Percentiles rank a stretch among this genome's conserved stretches.
These are phyloP conservation scores for Mastacembelus armatus DNA, from an alignment of 2,797 vertebrate genomes.

Conservation along the genomic window DNA sequence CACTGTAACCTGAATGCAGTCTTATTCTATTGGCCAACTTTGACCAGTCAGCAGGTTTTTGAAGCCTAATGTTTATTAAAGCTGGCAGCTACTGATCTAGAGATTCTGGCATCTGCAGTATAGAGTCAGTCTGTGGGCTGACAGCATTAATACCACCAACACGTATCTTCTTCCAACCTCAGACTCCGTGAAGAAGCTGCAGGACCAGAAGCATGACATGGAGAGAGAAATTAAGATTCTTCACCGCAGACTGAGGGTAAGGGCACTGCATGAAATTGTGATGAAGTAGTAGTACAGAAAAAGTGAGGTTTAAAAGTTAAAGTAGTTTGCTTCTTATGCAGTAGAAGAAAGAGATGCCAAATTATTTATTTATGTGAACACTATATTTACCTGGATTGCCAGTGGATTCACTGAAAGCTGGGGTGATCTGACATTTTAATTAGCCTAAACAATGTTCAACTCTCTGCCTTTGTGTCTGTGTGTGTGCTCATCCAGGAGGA, in stretches of 20 bases:
- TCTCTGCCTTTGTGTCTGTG: neutral
- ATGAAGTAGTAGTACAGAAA: too few species aligned
- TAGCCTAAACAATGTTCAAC: neutral
- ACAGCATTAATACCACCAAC: neutral
- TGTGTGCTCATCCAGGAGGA: conserved; percentile 85
- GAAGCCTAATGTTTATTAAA: too few species aligned
- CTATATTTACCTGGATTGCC: neutral
- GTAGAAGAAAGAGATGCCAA: neutral
- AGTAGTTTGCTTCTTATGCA: neutral
- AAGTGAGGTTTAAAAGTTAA: too few species aligned
- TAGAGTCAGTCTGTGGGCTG: neutral
- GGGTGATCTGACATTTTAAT: conserved; percentile 2
- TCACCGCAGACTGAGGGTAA: conserved; percentile 91
- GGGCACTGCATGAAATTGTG: neutral
- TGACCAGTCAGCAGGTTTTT: too few species aligned
- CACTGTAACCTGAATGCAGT: neutral
- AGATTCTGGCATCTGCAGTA: neutral
- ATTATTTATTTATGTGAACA: neutral
- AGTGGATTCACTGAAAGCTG: too few species aligned
- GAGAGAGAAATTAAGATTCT: conserved; percentile 97
- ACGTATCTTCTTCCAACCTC: conserved; percentile 47
- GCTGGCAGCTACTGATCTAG: neutral
- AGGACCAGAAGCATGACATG: conserved; percentile 97
- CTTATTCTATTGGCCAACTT: neutral
- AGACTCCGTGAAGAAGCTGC: conserved; percentile 96